Conservation (phyloP, 2,888 invertebrate species). For the Lordiphosa andalusiaca region DNA sequence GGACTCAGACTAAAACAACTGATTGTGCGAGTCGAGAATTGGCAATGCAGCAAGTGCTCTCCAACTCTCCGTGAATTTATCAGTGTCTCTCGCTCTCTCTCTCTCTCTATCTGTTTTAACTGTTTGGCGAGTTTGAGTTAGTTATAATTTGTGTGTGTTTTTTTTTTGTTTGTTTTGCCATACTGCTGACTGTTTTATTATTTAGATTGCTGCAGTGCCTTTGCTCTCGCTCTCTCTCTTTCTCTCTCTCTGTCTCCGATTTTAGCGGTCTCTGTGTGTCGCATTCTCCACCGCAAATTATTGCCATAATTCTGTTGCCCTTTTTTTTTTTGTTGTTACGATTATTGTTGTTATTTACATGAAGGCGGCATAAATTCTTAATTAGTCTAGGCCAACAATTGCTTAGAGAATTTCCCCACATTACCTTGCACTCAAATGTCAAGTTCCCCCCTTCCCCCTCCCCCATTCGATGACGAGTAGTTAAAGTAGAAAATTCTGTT, state of each 20-base stretch:
- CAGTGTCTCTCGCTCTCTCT: conserved; percentile 29
- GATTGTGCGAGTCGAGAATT: conserved; percentile 40
- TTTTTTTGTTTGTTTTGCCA: conserved; percentile 34
- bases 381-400: conserved; percentile 52
- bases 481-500: too few species aligned
- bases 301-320: conserved; percentile 46
- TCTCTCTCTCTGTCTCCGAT: conserved; percentile 14
- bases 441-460: too few species aligned
- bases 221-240: conserved; percentile 17
- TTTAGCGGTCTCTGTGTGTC: conserved; percentile 36
- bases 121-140: conserved; percentile 57
- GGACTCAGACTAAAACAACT: conserved; percentile 60
- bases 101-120: conserved; percentile 45
- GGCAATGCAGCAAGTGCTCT: conserved; percentile 53
- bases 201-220: conserved; percentile 48
- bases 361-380: conserved; percentile 66
- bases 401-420: background rate
- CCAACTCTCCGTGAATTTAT: background rate
- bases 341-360: conserved; percentile 45
- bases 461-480: too few species aligned
- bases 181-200: conserved; percentile 40
- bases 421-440: background rate
- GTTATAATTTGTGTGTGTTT: conserved; percentile 52
- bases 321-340: conserved; percentile 36
- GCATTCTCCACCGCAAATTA: conserved; percentile 67